A percentile compares a stretch with the other conserved stretches of the same genome.
phyloP scores from a whole-genome alignment of 2,888 invertebrate genomes.

The Watsonalla cultraria region DNA sequence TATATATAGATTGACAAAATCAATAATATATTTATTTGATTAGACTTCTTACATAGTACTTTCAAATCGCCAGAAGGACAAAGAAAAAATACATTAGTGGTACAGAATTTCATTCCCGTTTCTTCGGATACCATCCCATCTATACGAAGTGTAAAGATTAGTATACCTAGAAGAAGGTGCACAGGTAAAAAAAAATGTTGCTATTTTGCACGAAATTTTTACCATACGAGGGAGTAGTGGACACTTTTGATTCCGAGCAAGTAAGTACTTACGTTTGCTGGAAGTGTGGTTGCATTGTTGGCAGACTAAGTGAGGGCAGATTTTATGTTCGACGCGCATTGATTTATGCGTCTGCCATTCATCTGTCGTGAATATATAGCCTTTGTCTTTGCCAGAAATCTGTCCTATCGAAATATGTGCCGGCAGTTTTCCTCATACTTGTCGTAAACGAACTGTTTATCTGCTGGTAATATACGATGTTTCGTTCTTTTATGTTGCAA shows the following conservation, averaged over 20 bases:
- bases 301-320: constrained; percentile 39
- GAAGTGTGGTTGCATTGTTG: constrained; percentile 27
- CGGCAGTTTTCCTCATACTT: neutral
- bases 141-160: too few relatives aligned
- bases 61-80: too few relatives aligned
- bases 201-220: constrained; percentile 11
- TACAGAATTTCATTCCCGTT: too few relatives aligned
- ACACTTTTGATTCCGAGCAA: constrained; percentile 22
- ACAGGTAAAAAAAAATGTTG: too few relatives aligned
- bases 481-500: too few relatives aligned
- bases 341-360: constrained; percentile 52
- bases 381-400: neutral
- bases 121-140: too few relatives aligned
- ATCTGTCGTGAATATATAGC: constrained; percentile 13
- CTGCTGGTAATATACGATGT: neutral
- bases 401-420: neutral
- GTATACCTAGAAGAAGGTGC: too few relatives aligned
- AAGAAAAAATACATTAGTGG: too few relatives aligned
- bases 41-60: too few relatives aligned
- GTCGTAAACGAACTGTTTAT: neutral
- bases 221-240: constrained; percentile 20
- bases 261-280: constrained; percentile 34
- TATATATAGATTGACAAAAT: too few relatives aligned
- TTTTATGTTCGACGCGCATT: constrained; percentile 49
- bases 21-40: too few relatives aligned